Percentiles rank a stretch among this genome's conserved stretches.
phyloP scores from a whole-genome alignment of 2,888 invertebrate genomes.

The Megalurothrips usitatus region DNA sequence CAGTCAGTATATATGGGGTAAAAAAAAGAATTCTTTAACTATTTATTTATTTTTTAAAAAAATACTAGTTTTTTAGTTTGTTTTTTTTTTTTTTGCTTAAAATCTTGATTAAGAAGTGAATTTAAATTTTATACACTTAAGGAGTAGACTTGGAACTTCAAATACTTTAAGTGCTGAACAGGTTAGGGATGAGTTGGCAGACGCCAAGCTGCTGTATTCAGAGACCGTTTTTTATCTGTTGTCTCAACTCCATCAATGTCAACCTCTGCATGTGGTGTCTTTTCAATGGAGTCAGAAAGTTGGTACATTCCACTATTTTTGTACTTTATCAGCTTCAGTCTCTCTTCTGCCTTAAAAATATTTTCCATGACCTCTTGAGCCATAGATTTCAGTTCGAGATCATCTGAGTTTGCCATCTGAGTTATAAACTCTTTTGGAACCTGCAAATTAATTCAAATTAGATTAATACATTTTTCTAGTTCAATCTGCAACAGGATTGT shows the following conservation, averaged over 20 bases:
- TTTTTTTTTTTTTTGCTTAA: too few relatives aligned
- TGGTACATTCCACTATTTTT: neutral
- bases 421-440: constrained; percentile 33
- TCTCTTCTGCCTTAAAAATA: constrained; percentile 28
- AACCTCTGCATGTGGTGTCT: neutral
- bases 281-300: neutral
- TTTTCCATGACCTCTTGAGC: constrained; percentile 34
- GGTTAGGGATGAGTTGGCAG: neutral
- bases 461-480: neutral
- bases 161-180: neutral
- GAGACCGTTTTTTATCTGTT: neutral
- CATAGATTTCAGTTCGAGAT: constrained; percentile 32
- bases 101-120: too few relatives aligned
- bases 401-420: constrained; percentile 30
- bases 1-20: too few relatives aligned
- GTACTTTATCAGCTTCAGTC: neutral
- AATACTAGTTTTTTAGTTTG: too few relatives aligned
- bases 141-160: neutral
- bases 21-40: too few relatives aligned
- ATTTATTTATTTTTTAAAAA: too few relatives aligned
- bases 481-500: too few relatives aligned
- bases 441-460: constrained; percentile 30
- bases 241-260: neutral
- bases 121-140: neutral
- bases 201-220: neutral